Base-by-base conservation (phyloP, 2,113 vertebrate genomes). In the Aramus guarauna region DNA sequence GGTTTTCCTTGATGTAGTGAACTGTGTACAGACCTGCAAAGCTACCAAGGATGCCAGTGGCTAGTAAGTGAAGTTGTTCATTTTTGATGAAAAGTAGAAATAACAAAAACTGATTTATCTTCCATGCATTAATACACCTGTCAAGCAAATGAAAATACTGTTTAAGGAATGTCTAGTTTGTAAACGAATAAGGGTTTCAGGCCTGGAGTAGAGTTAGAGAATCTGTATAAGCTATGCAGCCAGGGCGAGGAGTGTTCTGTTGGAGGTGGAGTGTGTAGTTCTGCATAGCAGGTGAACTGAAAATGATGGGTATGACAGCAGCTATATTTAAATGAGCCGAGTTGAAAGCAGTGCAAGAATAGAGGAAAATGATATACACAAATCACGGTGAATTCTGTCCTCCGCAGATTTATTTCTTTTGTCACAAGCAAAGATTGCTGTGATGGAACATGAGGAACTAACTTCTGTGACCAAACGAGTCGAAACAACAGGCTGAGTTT, bases 261-360 rank as follows among this genome's bases (percentile, higher is more conserved):
- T 85, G 77, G 77, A 87, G 92, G n/a, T 77, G 47, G 37, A 69
- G 45, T 71, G 58, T 79, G 86, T 78, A 80, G 77, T 96, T 94
- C 90, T 94, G 77, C 89, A 24, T 91, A 92, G 69, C 86, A 92
- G 89, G 96, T 95, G 84, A 97, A 92, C 92, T 90, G 95, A 79
- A 97, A 94, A 92, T 92, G 93, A 92, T 82, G 66, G 50, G 8
- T 85, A 47, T 95, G 95, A 94, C 94, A 92, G 84, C 77, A 95
- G 84, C 84, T 95, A 64, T 95, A 95, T 96, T 95, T 96, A 97
- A 94, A 97, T 91, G 55, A 91, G 62, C 48, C 0, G 2, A 85
- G 53, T 47, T 92, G 83, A 97, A 91, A 95, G 86, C 92, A 58
- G 77, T 85, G 48, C 52, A 89, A 68, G 76, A 95, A 85, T 20